Evolutionary conservation across 2,113 vertebrate genomes (phyloP), one percentile per base, ranked within the genome.

Genomic region (Dipodomys spectabilis): DNA sequence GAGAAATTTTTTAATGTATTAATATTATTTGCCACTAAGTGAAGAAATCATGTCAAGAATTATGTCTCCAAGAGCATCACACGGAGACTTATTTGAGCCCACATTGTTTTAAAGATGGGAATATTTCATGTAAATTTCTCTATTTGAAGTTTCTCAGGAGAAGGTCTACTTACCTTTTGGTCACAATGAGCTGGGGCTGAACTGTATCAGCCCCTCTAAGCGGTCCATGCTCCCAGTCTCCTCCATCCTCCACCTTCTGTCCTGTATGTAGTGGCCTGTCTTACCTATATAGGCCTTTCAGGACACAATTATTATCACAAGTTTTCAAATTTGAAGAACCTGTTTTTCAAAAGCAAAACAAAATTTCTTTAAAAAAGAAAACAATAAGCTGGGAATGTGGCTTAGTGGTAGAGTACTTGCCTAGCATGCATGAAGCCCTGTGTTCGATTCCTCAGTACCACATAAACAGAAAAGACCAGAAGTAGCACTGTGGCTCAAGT

Each of bases 311-410:
- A 78, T n/a, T 74, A 2, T 22, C 80, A 53, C 64, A 69, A 78
- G 12, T 45, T 72, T 91, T 79, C 69, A 89, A 68, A 88, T 92
- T 67, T 79, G 23, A 92, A 83, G 86, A 94, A 44, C 7, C 22
- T 72, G 6, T 23, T 82, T 57, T 92, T 82, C 23, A 79, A 75
- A 88, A 30, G 69, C 86, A 80, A 86, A 60, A 16, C 84, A 82
- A 62, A 62, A 35, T 69, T 94, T 57, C 19, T 86, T 22, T 27
- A 82, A 49, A 79, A 80, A 60, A 64, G 53, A 82, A 75, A 30
- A 11, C 53, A 13, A 57, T 57, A 13, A 11, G 49, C 49, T 53
- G 49, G 12, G 12, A 11, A 53, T 39, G 39, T 39, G 39, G 39
- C 39, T 39, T 39, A 39, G 39, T 39, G 39, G 39, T 9, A 53